phyloP scores from a whole-genome alignment of 1,140 invertebrate species.

The Philotrypesis tridentata region DNA sequence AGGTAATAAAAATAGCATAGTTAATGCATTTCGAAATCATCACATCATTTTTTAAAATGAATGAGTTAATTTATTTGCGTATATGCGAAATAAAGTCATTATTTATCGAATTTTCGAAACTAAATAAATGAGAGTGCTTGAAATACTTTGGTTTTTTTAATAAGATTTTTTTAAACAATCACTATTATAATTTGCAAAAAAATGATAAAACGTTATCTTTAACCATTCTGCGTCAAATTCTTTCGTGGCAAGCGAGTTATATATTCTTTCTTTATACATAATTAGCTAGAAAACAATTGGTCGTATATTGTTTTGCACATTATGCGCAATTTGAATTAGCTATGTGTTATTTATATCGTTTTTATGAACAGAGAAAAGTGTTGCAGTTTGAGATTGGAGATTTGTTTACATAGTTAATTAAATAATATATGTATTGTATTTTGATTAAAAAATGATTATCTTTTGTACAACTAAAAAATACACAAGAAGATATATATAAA shows the following conservation, averaged over 20 bases:
- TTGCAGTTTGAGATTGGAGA: background rate
- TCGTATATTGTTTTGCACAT: background rate
- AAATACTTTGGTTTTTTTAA: background rate
- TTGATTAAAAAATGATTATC: background rate
- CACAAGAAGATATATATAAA: no score
- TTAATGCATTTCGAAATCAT: slow-evolving; percentile 53
- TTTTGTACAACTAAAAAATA: background rate
- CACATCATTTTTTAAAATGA: slow-evolving; percentile 5
- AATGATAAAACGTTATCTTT: background rate
- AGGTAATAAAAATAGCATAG: slow-evolving; percentile 42
- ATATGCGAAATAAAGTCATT: background rate
- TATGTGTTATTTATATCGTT: background rate
- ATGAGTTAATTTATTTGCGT: background rate
- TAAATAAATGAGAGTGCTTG: background rate
- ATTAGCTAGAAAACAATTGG: slow-evolving; percentile 41
- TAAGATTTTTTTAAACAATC: no score
- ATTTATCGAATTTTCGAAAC: background rate
- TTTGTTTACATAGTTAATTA: background rate
- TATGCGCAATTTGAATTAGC: background rate
- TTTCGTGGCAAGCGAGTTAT: background rate
- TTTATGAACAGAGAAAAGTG: background rate
- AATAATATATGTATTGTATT: background rate
- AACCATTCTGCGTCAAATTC: background rate
- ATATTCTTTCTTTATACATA: background rate
- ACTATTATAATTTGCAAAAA: background rate